Evolutionary conservation across 2,797 vertebrate genomes (phyloP).

Genomic region (Melanotaenia trifasciata): DNA sequence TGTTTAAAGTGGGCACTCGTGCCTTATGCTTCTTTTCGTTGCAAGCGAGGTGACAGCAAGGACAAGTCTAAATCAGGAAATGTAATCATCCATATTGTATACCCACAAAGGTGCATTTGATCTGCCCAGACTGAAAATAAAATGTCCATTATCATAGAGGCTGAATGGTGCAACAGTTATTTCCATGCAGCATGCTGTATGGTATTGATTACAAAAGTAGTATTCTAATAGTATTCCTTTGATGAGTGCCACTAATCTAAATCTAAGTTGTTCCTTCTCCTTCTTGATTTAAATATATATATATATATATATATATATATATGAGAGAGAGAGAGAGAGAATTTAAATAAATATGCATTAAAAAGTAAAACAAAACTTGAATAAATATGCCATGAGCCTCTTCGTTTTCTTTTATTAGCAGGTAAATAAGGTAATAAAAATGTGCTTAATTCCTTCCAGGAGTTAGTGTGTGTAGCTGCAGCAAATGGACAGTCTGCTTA

Average conservation of each 20-base stretch:
- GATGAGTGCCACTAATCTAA: slow-evolving; percentile 1
- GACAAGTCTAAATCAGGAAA: slow-evolving; percentile 27
- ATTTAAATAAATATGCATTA: not conserved
- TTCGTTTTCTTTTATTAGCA: not conserved
- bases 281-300: not conserved
- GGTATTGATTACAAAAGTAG: not conserved
- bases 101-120: slow-evolving; percentile 17
- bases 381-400: not conserved
- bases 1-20: not conserved
- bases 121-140: slow-evolving; percentile 16
- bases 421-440: not conserved
- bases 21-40: slow-evolving; percentile 16
- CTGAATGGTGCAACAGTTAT: slow-evolving; percentile 15
- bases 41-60: slow-evolving; percentile 44
- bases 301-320: no score
- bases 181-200: not conserved
- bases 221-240: not conserved
- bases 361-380: not conserved
- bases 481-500: not conserved
- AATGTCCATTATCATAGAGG: slow-evolving; percentile 23
- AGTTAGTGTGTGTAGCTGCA: not conserved
- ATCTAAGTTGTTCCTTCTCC: not conserved
- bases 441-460: not conserved
- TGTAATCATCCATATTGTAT: slow-evolving; percentile 16
- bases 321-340: no score